Conservation (phyloP, 92 coral and sea anemone genomes). For the Phymanthus crucifer region DNA sequence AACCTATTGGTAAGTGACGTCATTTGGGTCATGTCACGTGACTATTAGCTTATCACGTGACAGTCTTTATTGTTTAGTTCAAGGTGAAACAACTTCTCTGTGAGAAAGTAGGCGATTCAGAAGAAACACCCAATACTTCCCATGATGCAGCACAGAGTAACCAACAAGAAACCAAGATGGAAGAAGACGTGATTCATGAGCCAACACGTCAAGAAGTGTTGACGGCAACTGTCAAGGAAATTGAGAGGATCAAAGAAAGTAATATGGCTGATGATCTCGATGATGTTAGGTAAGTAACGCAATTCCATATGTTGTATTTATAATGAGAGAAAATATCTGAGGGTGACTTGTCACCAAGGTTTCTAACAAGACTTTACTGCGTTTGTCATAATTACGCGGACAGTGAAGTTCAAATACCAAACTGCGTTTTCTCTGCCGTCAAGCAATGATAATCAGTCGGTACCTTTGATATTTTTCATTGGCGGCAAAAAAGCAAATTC, state of each 20-base stretch:
- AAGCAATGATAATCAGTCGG: too few species aligned
- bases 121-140: slow-evolving; percentile 16
- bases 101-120: slow-evolving; percentile 16
- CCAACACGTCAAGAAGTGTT: slow-evolving; percentile 84
- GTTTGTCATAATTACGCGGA: too few species aligned
- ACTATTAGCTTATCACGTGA: not conserved
- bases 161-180: not conserved
- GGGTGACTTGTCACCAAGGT: too few species aligned
- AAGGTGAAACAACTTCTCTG: slow-evolving; percentile 35
- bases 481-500: too few species aligned
- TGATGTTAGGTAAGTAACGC: slow-evolving; percentile 28
- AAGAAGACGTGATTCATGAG: slow-evolving; percentile 17
- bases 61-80: slow-evolving; percentile 1
- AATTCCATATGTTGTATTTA: not conserved
- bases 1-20: slow-evolving; percentile 63
- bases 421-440: too few species aligned
- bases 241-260: slow-evolving; percentile 67
- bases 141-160: not conserved
- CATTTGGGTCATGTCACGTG: not conserved
- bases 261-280: slow-evolving; percentile 21
- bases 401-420: too few species aligned
- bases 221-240: slow-evolving; percentile 74
- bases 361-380: too few species aligned
- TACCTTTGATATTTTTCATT: too few species aligned
- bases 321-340: too few species aligned